Base-by-base conservation (phyloP, 2,888 invertebrate species). In the Escarpia spicata region DNA sequence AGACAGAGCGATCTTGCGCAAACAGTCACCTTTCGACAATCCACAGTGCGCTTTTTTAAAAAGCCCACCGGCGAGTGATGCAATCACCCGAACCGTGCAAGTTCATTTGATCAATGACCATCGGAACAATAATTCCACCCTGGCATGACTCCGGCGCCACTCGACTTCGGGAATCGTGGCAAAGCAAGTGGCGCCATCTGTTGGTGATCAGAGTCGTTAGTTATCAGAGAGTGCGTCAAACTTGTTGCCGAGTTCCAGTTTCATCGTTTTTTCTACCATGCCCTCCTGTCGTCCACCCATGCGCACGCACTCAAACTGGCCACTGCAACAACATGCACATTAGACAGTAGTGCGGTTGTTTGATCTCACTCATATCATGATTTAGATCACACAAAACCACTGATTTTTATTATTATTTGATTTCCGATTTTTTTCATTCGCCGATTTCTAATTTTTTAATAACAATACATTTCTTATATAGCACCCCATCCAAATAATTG, bases 171-270 rank as follows among this genome's bases (percentile, higher is more conserved):
- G 60, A 60, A 60, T 75, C 4, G 26, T 26, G 75, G 75, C 75
- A 75, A 75, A 75, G 9, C 52, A 52, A 52, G 75, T 75, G 75
- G 75, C 26, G 75, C 75, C 75, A 75, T 75, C 75, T n/a, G 19
- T 75, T 75, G 19, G 75, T 75, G 75, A 75, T 75, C 75, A 75
- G 19, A 75, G 75, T 75, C 75, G 19, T 75, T 75, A 75, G 75
- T 75, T 75, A 15, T 75, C 75, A 15, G 75, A 75, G 75, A 97
- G 96, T 93, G 97, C 97, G 95, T 97, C 97, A 95, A 97, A 97
- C 95, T 97, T 97, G 96, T 97, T 97, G 94, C 97, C 97, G 95
- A 97, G 96, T 43, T 97, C 97, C 90, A 97, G 96, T 94, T 97
- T 95, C 90, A 97, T 97, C 92, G 97, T 97, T 95, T 93, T 93